Evolutionary conservation across 2,888 invertebrate species (phyloP).

Genomic region (Tricholauxania praeusta): DNA sequence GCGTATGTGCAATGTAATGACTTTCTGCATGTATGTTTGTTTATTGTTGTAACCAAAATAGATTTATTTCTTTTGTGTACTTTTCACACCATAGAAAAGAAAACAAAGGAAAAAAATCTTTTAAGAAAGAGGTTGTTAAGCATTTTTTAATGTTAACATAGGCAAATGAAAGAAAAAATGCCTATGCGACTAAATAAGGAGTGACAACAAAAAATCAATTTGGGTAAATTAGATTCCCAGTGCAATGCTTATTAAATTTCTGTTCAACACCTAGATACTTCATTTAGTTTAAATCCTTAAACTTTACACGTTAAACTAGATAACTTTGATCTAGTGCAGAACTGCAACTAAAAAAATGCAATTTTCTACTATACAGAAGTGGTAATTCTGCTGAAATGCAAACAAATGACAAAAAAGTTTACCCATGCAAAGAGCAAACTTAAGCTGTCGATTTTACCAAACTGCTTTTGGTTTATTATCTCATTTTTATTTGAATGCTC

Average conservation of each 20-base stretch:
- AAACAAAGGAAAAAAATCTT: background rate
- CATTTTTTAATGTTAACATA: conserved; percentile 1
- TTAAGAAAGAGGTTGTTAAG: background rate
- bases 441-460: too few species aligned
- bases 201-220: background rate
- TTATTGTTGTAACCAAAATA: background rate
- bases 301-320: too few species aligned
- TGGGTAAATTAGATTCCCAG: background rate
- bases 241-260: background rate
- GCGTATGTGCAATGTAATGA: background rate
- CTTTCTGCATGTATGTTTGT: background rate
- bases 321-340: too few species aligned
- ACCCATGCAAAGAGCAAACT: too few species aligned
- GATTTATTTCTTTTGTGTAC: conserved; percentile 8
- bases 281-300: too few species aligned
- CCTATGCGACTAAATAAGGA: background rate
- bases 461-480: background rate
- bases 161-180: background rate
- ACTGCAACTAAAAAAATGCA: too few species aligned
- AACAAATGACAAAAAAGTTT: too few species aligned
- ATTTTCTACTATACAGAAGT: too few species aligned
- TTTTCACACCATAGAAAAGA: too few species aligned
- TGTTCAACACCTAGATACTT: too few species aligned
- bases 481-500: background rate
- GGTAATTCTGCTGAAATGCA: too few species aligned